A percentile compares a stretch with the other conserved stretches of the same genome.
These are phyloP conservation scores for Cetonia aurata DNA, from an alignment of 2,888 invertebrate species.

Conservation along the genomic window DNA sequence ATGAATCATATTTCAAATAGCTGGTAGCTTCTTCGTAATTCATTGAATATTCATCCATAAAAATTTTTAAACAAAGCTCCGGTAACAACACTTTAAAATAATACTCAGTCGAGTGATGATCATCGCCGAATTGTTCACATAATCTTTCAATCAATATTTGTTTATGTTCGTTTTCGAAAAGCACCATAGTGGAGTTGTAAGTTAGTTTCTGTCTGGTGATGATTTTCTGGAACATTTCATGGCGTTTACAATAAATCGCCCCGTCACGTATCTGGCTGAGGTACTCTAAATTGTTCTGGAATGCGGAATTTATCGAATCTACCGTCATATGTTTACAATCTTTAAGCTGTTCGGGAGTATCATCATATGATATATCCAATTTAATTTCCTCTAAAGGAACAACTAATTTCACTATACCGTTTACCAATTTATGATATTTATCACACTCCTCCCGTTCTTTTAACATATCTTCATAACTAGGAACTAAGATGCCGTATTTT, in stretches of 20 bases:
- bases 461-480: slow-evolving; percentile 38
- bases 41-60: slow-evolving; percentile 59
- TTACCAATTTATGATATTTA: slow-evolving; percentile 1
- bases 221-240: slow-evolving; percentile 44
- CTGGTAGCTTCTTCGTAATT: slow-evolving; percentile 50
- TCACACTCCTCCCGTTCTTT: slow-evolving; percentile 22
- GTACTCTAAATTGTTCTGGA: slow-evolving; percentile 47
- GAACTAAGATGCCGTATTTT: slow-evolving; percentile 38
- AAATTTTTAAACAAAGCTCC: slow-evolving; percentile 60
- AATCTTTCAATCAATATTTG: slow-evolving; percentile 54
- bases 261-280: slow-evolving; percentile 47
- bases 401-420: not conserved
- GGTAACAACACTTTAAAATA: slow-evolving; percentile 61
- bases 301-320: slow-evolving; percentile 44
- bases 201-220: slow-evolving; percentile 48
- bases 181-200: slow-evolving; percentile 57
- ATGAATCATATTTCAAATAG: slow-evolving; percentile 13
- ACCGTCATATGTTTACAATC: slow-evolving; percentile 49
- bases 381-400: not conserved
- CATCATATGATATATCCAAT: not conserved
- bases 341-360: slow-evolving; percentile 12
- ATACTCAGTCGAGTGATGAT: slow-evolving; percentile 52
- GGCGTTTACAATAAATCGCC: slow-evolving; percentile 40
- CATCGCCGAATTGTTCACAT: slow-evolving; percentile 53
- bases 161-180: slow-evolving; percentile 59